Evolutionary conservation across 2,113 vertebrate species (phyloP).

Genomic region (Acanthisitta chloris): DNA sequence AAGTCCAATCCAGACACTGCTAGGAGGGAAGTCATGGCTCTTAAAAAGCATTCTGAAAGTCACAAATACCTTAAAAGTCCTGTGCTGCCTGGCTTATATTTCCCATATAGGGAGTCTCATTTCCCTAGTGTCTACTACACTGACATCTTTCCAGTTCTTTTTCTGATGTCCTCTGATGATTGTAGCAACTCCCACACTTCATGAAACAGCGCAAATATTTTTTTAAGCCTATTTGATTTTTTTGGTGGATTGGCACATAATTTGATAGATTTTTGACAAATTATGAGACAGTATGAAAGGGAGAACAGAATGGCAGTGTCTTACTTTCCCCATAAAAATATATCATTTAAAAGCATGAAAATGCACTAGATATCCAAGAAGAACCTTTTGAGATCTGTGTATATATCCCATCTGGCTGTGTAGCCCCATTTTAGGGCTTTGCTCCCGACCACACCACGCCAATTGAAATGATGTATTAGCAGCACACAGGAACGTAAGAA

Average conservation of each 20-base stretch:
- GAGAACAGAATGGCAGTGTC: not conserved
- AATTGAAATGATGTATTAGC: not conserved
- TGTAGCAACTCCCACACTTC: not conserved
- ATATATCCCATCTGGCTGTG: not conserved
- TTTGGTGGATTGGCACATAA: not conserved
- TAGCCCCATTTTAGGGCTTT: not conserved
- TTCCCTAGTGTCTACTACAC: not conserved
- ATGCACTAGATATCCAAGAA: not conserved
- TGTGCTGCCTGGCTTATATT: not conserved
- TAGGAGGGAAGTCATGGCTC: not conserved
- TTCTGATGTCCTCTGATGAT: not conserved
- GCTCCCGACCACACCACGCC: constrained; percentile 6
- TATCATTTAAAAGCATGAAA: not conserved
- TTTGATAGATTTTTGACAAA: not conserved
- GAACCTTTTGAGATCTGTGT: not conserved
- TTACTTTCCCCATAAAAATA: not conserved
- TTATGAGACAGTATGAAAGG: not conserved
- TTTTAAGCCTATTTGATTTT: not conserved
- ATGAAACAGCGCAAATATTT: not conserved
- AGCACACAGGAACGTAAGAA: constrained; percentile 14
- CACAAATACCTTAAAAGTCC: not conserved
- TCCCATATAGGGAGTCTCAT: not conserved
- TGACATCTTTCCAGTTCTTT: not conserved
- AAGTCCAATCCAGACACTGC: not conserved
- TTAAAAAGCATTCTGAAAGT: not conserved